Evolutionary conservation across 2,888 invertebrate species (phyloP).

Genomic region (Heliconius ismenius): DNA sequence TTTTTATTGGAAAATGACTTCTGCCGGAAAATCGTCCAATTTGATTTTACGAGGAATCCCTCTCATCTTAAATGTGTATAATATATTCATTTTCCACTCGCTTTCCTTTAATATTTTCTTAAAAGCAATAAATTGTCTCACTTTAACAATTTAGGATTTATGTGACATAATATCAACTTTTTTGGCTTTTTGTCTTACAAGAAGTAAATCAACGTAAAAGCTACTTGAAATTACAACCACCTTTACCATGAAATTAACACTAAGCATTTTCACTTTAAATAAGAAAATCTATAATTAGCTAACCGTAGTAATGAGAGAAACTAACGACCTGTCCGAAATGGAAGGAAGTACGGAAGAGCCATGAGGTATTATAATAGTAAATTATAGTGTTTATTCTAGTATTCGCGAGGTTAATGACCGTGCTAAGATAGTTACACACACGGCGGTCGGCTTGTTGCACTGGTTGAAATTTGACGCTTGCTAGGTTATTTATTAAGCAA

Average conservation of each 20-base stretch:
- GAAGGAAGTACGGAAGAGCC: conserved; percentile 48
- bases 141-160: not conserved
- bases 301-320: conserved; percentile 1
- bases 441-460: conserved; percentile 40
- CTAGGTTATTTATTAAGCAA: conserved; percentile 31
- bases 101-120: conserved; percentile 53
- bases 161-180: not conserved
- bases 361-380: conserved; percentile 43
- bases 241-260: not conserved
- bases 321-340: conserved; percentile 27
- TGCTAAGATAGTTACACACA: conserved; percentile 42
- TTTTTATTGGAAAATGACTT: conserved; percentile 56
- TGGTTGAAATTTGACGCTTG: conserved; percentile 39
- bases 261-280: not conserved
- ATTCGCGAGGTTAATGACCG: conserved; percentile 50
- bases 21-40: conserved; percentile 60
- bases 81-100: conserved; percentile 73
- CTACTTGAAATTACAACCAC: not conserved
- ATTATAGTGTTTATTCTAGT: conserved; percentile 50
- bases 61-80: conserved; percentile 53
- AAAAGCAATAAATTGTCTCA: not conserved
- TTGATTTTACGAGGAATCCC: conserved; percentile 51
- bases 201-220: not conserved
- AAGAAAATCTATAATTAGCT: not conserved
- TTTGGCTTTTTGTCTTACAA: too few relatives aligned